Conservation (phyloP, 2,888 invertebrate genomes). For the Cyrtodaria siliqua region DNA sequence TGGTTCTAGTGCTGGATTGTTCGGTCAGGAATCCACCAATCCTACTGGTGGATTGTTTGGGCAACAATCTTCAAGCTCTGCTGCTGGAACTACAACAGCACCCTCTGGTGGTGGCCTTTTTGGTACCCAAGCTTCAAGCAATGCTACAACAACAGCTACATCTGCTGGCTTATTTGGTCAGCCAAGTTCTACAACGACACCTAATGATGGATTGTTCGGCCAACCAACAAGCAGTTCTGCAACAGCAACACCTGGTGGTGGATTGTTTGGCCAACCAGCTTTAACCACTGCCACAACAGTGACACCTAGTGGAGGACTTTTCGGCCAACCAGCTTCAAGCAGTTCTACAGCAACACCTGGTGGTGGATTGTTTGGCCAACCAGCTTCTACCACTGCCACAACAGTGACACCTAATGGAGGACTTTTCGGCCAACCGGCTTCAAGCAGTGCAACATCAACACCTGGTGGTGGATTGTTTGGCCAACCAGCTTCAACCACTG, state of each 20-base stretch:
- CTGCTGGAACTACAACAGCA: too few species aligned
- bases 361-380: conserved; percentile 1
- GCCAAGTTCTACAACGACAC: conserved; percentile 4
- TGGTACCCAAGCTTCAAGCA: conserved; percentile 12
- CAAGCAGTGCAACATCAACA: background rate
- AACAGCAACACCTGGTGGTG: conserved; percentile 25
- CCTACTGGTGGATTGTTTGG: conserved; percentile 38
- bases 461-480: conserved; percentile 1
- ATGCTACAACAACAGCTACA: conserved; percentile 20
- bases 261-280: conserved; percentile 58
- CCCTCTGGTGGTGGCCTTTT: background rate
- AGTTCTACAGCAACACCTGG: conserved; percentile 1
- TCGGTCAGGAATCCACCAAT: conserved; percentile 1
- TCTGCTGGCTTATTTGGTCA: conserved; percentile 47
- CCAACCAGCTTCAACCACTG: conserved; percentile 1
- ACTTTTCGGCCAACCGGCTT: background rate
- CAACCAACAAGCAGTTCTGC: conserved; percentile 32
- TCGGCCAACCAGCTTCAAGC: conserved; percentile 11
- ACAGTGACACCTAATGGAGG: background rate
- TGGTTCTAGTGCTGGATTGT: background rate
- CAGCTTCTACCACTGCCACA: conserved; percentile 19
- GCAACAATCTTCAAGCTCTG: conserved; percentile 32
- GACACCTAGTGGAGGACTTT: background rate
- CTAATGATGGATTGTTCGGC: conserved; percentile 31
- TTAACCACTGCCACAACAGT: conserved; percentile 18